Percentiles rank a stretch among this genome's conserved stretches.
Conservation (phyloP, 1,140 invertebrate genomes). For the Hylaeus anthracinus region DNA sequence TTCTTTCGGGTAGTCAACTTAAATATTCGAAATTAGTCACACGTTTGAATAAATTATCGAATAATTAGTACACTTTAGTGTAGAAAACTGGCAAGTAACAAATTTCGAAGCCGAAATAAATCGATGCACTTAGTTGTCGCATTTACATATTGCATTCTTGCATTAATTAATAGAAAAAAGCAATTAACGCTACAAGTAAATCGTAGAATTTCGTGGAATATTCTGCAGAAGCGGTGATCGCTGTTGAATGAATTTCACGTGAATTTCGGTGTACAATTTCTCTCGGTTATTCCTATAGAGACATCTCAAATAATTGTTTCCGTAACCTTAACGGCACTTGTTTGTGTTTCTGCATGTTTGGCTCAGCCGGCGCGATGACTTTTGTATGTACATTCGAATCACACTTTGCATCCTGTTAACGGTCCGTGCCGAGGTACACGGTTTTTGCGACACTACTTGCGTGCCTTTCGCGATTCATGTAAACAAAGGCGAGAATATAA, state of each 20-base stretch:
- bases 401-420: conserved; percentile 55
- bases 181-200: background rate
- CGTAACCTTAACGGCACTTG: conserved; percentile 34
- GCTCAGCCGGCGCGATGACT: conserved; percentile 48
- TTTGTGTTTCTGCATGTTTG: conserved; percentile 58
- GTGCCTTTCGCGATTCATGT: conserved; percentile 34
- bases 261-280: conserved; percentile 1
- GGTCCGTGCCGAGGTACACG: conserved; percentile 27
- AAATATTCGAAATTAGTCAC: background rate
- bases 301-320: conserved; percentile 31
- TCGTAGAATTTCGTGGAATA: background rate
- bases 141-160: no score
- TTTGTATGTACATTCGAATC: conserved; percentile 45
- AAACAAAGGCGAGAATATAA: conserved; percentile 41
- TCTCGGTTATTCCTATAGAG: conserved; percentile 14
- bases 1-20: no score
- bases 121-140: no score
- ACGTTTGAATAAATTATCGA: background rate
- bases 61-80: no score
- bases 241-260: conserved; percentile 12
- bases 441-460: conserved; percentile 20
- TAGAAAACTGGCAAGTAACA: no score
- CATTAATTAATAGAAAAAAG: background rate
- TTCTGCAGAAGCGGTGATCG: background rate
- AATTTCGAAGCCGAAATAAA: no score